Conservation (phyloP, 2,797 vertebrate genomes). For the Oryzias sinensis region DNA sequence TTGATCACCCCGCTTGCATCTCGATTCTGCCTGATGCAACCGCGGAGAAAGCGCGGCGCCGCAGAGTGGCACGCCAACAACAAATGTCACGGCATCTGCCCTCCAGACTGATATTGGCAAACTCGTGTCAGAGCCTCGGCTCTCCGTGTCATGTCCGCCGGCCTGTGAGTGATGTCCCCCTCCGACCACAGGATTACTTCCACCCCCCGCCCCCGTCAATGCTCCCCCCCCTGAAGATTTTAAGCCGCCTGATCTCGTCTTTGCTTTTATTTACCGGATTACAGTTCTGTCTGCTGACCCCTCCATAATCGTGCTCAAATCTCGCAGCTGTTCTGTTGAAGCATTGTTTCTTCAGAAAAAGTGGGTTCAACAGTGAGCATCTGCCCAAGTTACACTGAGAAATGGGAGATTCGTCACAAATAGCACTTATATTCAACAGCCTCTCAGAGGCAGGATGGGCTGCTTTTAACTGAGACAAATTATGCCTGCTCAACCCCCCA, state of each 20-base stretch:
- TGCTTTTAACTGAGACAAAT: constrained; percentile 41
- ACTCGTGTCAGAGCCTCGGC: constrained; percentile 35
- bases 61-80: constrained; percentile 46
- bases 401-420: constrained; percentile 38
- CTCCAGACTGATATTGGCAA: constrained; percentile 48
- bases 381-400: constrained; percentile 30
- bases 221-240: constrained; percentile 34
- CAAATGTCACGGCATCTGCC: constrained; percentile 51
- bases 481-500: constrained; percentile 20
- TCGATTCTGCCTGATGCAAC: constrained; percentile 68
- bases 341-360: constrained; percentile 10
- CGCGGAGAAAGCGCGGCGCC: constrained; percentile 49
- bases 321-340: constrained; percentile 23
- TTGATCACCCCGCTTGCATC: constrained; percentile 60
- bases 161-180: constrained; percentile 46
- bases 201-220: constrained; percentile 44
- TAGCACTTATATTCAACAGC: constrained; percentile 38
- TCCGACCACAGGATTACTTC: constrained; percentile 54
- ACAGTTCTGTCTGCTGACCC: constrained; percentile 26
- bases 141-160: constrained; percentile 36
- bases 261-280: constrained; percentile 34
- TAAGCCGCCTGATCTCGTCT: constrained; percentile 37
- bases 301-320: constrained; percentile 20
- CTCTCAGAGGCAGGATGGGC: constrained; percentile 25
- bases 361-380: constrained; percentile 32